Evolutionary conservation across 2,113 vertebrate genomes (phyloP).

Genomic region (Amblyopsis rosae): DNA sequence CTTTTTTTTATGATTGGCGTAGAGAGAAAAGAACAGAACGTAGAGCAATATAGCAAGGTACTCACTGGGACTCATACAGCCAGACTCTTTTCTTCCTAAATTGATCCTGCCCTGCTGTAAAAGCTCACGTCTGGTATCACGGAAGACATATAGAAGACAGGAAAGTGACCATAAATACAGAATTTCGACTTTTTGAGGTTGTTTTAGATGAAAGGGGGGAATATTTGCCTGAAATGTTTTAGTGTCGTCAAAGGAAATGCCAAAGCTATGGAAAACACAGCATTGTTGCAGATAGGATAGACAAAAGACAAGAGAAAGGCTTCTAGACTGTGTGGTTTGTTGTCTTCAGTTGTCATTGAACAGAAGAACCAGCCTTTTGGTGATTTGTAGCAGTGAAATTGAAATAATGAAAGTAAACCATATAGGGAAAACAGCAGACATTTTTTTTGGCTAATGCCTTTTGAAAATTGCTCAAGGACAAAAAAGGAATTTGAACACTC

Average conservation of each 20-base stretch:
- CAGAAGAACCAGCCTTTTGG: conserved; percentile 17
- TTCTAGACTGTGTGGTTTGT: neutral
- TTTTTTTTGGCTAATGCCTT: conserved; percentile 30
- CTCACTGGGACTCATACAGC: conserved; percentile 2
- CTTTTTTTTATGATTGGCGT: too few species aligned
- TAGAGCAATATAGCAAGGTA: conserved; percentile 12
- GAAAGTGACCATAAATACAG: conserved; percentile 18
- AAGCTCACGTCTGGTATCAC: too few species aligned
- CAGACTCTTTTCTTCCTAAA: conserved; percentile 8
- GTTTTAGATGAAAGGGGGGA: conserved; percentile 22
- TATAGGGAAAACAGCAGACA: conserved; percentile 5
- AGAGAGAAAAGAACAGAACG: neutral
- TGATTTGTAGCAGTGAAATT: conserved; percentile 39
- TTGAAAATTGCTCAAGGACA: conserved; percentile 41
- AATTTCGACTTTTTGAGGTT: conserved; percentile 17
- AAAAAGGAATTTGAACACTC: conserved; percentile 19
- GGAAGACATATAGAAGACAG: conserved; percentile 22
- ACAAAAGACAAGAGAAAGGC: neutral
- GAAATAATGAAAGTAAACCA: conserved; percentile 52
- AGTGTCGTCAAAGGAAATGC: conserved; percentile 24
- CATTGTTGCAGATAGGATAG: conserved; percentile 10
- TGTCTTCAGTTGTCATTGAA: conserved; percentile 8
- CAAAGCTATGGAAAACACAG: conserved; percentile 19
- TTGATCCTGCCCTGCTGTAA: too few species aligned
- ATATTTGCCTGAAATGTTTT: conserved; percentile 18